Percentiles rank a stretch among this genome's conserved stretches.
Evolutionary conservation across 92 coral and sea anemone genomes (phyloP).

Genomic region (Blastomussa wellsi): DNA sequence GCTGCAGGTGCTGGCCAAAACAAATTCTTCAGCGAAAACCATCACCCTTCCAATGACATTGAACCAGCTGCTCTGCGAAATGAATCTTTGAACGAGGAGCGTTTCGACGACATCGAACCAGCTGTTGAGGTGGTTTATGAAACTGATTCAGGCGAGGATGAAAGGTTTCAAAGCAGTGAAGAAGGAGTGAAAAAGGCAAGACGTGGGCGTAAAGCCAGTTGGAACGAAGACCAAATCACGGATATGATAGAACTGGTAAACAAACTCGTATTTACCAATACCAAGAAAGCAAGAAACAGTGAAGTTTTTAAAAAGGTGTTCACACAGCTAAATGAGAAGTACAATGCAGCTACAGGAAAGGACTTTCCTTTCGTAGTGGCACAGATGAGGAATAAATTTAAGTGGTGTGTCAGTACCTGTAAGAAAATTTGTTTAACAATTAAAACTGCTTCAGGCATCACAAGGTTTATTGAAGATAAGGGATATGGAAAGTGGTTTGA

Average conservation of each 20-base stretch:
- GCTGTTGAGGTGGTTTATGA: conserved; percentile 1
- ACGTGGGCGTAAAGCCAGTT: conserved; percentile 52
- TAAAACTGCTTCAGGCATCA: conserved; percentile 60
- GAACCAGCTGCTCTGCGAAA: background rate
- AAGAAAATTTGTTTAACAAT: conserved; percentile 55
- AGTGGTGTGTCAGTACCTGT: conserved; percentile 48
- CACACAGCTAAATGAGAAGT: conserved; percentile 37
- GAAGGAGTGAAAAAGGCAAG: conserved; percentile 19
- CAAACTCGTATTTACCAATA: conserved; percentile 59
- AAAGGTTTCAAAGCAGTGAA: background rate
- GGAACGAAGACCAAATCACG: conserved; percentile 54
- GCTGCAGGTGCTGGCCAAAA: background rate
- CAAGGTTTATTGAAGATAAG: conserved; percentile 48
- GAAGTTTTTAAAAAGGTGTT: conserved; percentile 52
- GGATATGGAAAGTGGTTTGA: conserved; percentile 61
- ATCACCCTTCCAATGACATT: conserved; percentile 17
- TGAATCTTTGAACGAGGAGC: conserved; percentile 2
- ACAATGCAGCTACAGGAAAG: conserved; percentile 41
- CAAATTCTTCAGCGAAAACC: conserved; percentile 4
- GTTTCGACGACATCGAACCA: background rate
- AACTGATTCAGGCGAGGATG: conserved; percentile 9
- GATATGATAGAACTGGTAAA: conserved; percentile 45
- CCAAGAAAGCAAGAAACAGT: conserved; percentile 59
- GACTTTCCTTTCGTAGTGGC: conserved; percentile 56
- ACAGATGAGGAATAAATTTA: conserved; percentile 56